Evolutionary conservation across 1,140 invertebrate species (phyloP).

Genomic region (Hestina assimilis): DNA sequence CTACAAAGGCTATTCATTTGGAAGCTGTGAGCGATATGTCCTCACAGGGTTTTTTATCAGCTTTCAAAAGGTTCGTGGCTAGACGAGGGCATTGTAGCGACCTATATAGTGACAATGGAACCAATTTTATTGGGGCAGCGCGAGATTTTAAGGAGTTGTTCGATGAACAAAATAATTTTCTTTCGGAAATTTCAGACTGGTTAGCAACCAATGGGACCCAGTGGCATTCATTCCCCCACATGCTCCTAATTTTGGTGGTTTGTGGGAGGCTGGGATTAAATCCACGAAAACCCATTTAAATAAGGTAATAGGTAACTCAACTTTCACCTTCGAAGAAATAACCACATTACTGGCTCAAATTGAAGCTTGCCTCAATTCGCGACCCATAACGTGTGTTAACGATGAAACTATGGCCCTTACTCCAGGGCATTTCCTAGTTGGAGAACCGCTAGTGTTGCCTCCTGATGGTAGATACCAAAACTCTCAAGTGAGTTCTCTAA

Average conservation of each 20-base stretch:
- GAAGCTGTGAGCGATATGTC: too few species aligned
- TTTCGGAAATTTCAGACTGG: too few species aligned
- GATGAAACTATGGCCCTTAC: not conserved
- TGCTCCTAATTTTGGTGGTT: constrained; percentile 47
- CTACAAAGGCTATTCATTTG: too few species aligned
- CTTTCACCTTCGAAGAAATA: constrained; percentile 18
- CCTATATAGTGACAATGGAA: too few species aligned
- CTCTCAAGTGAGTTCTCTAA: not conserved
- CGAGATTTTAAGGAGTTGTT: not conserved
- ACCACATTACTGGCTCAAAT: constrained; percentile 24
- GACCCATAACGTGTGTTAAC: constrained; percentile 6
- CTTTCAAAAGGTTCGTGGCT: too few species aligned
- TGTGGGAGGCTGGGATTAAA: constrained; percentile 41
- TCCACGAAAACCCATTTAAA: constrained; percentile 36
- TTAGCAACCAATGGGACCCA: too few species aligned
- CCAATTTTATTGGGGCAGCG: too few species aligned
- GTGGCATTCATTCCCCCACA: constrained; percentile 14
- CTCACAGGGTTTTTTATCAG: too few species aligned
- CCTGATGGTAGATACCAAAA: not conserved
- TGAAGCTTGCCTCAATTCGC: constrained; percentile 47
- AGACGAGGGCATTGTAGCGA: too few species aligned
- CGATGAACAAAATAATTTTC: too few species aligned
- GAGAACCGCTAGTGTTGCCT: not conserved
- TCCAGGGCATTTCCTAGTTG: not conserved
- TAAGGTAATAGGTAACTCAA: constrained; percentile 1